Conservation (phyloP, 2,113 vertebrate genomes). For the Gymnobelideus leadbeateri region DNA sequence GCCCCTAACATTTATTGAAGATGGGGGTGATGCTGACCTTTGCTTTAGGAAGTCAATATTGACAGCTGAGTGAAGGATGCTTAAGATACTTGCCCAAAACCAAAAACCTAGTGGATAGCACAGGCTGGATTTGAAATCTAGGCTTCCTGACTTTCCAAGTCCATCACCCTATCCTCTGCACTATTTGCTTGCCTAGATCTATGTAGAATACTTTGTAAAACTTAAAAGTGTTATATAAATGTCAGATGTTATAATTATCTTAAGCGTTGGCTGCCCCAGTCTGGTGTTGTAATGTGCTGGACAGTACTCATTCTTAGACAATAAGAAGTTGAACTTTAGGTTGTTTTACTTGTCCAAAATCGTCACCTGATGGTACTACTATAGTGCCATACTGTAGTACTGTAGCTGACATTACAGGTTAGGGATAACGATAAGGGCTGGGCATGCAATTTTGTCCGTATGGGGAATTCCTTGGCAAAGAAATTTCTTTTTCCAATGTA, state of each 20-base stretch:
- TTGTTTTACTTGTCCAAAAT: not conserved
- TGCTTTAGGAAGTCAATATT: not conserved
- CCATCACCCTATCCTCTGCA: not conserved
- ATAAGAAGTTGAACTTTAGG: not conserved
- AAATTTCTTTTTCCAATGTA: not conserved
- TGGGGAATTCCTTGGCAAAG: not conserved
- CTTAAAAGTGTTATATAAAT: not conserved
- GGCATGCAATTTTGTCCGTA: not conserved
- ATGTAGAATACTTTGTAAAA: not conserved
- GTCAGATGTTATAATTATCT: not conserved
- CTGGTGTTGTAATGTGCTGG: not conserved
- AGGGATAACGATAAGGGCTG: not conserved
- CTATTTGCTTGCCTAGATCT: not conserved
- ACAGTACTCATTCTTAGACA: not conserved
- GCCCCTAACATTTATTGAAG: not conserved
- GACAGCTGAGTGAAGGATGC: not conserved
- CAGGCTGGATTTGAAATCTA: not conserved
- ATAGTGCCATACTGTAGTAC: too few relatives aligned
- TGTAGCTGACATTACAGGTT: not conserved
- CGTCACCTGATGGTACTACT: not conserved
- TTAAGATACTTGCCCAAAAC: not conserved
- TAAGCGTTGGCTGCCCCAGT: not conserved
- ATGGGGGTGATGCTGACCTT: not conserved
- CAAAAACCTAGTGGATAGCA: not conserved
- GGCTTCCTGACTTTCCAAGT: not conserved